A percentile compares a stretch with the other conserved stretches of the same genome.
Conservation (phyloP, 2,113 vertebrate species). For the Myotis lucifugus region DNA sequence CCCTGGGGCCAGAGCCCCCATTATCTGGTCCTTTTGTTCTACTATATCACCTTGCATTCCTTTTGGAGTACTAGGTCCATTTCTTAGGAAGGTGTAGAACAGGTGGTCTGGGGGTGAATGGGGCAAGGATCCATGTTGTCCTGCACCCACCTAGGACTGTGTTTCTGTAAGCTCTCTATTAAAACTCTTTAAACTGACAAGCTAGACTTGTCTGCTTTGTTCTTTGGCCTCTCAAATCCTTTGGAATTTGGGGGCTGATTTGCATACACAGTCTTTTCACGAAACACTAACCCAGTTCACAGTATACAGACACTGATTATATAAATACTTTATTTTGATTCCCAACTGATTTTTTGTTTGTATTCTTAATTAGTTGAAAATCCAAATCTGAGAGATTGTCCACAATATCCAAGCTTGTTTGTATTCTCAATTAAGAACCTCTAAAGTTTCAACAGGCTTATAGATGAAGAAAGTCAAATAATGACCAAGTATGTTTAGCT, state of each 20-base stretch:
- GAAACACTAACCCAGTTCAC: background rate
- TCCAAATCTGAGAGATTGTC: background rate
- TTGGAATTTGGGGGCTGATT: background rate
- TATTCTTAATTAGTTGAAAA: background rate
- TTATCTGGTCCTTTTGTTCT: background rate
- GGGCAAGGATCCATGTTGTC: background rate
- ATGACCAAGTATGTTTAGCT: background rate
- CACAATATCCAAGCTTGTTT: background rate
- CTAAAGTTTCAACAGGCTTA: background rate
- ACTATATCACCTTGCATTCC: background rate
- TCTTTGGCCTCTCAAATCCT: background rate
- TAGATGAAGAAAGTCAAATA: background rate
- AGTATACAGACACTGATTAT: background rate
- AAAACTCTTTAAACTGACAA: background rate
- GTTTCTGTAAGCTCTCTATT: background rate
- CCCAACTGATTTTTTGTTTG: background rate
- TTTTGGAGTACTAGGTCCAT: background rate
- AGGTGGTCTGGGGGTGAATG: background rate
- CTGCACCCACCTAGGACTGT: no score
- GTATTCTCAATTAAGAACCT: background rate
- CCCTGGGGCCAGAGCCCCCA: background rate
- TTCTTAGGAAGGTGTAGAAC: background rate
- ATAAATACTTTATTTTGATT: constrained; percentile 33
- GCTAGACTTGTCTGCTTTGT: background rate
- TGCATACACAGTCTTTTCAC: background rate